Base-by-base conservation (phyloP, 2,888 invertebrate species). In the Meiosimyza decipiens region DNA sequence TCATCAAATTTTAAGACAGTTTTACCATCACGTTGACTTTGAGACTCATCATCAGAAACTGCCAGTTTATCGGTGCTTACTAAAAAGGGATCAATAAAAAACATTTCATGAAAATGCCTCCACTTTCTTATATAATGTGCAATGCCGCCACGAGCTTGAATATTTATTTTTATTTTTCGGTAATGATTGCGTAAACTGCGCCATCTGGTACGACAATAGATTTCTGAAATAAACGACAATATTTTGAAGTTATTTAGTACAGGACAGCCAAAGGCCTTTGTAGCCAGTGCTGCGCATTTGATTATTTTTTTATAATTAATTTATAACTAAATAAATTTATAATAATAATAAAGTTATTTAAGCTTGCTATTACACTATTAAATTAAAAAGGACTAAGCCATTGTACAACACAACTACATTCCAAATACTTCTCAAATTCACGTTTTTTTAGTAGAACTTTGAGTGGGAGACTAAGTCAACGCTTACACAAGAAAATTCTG, bases 31-130 rank as follows among this genome's bases (percentile, higher is more conserved):
- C 9, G 16, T 57, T 18, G 55, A 28, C 28, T 18, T 57, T 22
- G 18, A 57, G 28, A 3, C 28, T 57, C 13, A 57, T 7, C 18
- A 18, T 18, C 16, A 55, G 11, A 11, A 55, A 18, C 16, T 18
- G 18, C 22, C n/a, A 57, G 11, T n/a, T 57, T 22, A 18, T 12
- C 28, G 18, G 12, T 57, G 18, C 22, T 22, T 11, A 18, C 55
- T 18, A 57, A 12, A 16, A 2, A 57, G 4, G 18, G 18, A 28
- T 57, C 11, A 57, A 66, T 40, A n/a, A 66, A 66, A 33, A 33
- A 16, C 16, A 66, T 52, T 33, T 66, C 66, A 54, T 66, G 52
- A 12, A 16, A 66, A 54, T 66, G 54, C 15, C 54, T 66, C 66
- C 66, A 66, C 33, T 66, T 66, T 40, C n/a, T 54, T 3, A 15